phyloP scores from a whole-genome alignment of 1,140 invertebrate species.

The Heliconius nattereri region DNA sequence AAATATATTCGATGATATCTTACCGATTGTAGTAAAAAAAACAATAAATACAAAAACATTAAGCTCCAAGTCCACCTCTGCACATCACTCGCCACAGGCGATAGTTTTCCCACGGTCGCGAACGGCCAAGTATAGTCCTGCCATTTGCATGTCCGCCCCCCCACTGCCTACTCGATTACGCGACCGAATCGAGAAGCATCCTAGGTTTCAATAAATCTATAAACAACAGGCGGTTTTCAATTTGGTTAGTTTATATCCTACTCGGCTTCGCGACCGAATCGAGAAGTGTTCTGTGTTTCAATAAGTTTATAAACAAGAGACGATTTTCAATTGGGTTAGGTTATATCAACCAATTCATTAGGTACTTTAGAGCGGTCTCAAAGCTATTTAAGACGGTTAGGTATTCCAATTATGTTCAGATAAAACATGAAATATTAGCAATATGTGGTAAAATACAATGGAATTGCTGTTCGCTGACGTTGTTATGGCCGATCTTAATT shows the following conservation, averaged over 20 bases:
- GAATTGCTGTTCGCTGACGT: background rate
- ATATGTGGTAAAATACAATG: background rate
- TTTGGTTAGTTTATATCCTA: slow-evolving; percentile 43
- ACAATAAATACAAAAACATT: too few relatives aligned
- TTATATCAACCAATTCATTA: slow-evolving; percentile 43
- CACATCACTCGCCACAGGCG: slow-evolving; percentile 71
- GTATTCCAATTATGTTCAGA: slow-evolving; percentile 36
- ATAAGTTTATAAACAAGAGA: slow-evolving; percentile 7
- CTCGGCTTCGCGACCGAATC: slow-evolving; percentile 66
- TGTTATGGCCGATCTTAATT: background rate
- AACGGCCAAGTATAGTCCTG: slow-evolving; percentile 70
- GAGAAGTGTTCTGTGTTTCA: slow-evolving; percentile 36
- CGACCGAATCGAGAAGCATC: slow-evolving; percentile 52
- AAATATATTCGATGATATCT: background rate
- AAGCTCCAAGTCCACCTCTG: slow-evolving; percentile 54
- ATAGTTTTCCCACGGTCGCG: slow-evolving; percentile 79
- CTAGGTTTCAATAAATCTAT: background rate
- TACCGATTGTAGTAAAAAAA: background rate
- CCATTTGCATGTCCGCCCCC: slow-evolving; percentile 76
- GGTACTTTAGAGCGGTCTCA: slow-evolving; percentile 39
- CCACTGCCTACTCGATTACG: slow-evolving; percentile 71
- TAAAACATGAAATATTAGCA: slow-evolving; percentile 3
- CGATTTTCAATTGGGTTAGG: slow-evolving; percentile 30
- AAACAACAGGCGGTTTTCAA: slow-evolving; percentile 24
- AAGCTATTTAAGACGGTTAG: slow-evolving; percentile 37